phyloP scores from a whole-genome alignment of 2,888 invertebrate genomes.

The Coecobrya sp. region DNA sequence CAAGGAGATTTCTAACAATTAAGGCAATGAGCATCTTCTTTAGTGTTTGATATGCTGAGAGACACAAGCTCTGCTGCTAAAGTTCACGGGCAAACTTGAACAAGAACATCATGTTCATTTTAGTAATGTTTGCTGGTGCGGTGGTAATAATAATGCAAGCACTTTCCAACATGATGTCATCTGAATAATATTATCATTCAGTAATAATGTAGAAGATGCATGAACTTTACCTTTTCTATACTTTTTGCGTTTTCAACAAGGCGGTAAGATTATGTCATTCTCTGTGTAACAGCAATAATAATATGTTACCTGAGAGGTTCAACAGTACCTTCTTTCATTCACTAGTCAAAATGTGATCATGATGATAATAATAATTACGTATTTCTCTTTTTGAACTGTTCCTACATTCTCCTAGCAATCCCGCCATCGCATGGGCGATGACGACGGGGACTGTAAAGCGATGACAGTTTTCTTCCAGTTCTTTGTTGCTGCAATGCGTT shows the following conservation, averaged over 20 bases:
- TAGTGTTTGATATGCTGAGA: neutral
- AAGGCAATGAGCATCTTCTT: constrained; percentile 17
- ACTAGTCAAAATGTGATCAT: neutral
- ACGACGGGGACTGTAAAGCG: too few species aligned
- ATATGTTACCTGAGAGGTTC: constrained; percentile 24
- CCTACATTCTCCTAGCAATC: too few species aligned
- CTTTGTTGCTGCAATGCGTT: too few species aligned
- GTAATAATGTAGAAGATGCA: constrained; percentile 50
- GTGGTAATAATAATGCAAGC: constrained; percentile 64
- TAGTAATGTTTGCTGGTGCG: constrained; percentile 1
- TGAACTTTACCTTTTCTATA: constrained; percentile 61
- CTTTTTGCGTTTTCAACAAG: constrained; percentile 25
- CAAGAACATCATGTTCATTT: constrained; percentile 4
- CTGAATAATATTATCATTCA: constrained; percentile 80
- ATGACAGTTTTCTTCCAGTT: too few species aligned
- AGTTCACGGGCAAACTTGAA: constrained; percentile 44
- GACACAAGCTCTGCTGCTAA: neutral
- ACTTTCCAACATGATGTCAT: constrained; percentile 78
- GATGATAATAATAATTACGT: neutral
- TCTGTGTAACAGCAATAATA: constrained; percentile 42
- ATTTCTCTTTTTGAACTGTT: neutral
- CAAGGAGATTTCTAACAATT: constrained; percentile 66
- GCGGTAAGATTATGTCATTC: constrained; percentile 69
- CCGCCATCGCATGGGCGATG: too few species aligned
- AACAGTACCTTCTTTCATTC: neutral